Percentiles rank a stretch among this genome's conserved stretches.
Evolutionary conservation across 2,797 vertebrate genomes (phyloP).

Genomic region (Sebastes goodei): DNA sequence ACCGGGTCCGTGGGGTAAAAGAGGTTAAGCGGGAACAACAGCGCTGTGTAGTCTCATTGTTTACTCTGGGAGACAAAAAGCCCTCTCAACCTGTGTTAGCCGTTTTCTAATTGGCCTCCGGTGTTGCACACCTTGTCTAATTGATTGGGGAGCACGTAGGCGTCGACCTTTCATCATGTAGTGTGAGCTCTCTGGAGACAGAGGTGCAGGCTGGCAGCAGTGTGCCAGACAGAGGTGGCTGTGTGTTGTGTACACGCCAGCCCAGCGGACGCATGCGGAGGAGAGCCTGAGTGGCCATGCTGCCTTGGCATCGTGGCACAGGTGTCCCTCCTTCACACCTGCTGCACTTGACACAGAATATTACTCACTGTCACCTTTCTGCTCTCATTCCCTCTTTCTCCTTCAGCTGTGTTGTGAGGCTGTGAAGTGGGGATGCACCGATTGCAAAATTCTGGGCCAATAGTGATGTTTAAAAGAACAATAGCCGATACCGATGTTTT

Average conservation of each 20-base stretch:
- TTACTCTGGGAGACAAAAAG: background rate
- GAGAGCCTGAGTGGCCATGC: background rate
- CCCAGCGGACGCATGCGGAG: background rate
- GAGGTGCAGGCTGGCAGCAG: background rate
- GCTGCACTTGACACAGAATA: background rate
- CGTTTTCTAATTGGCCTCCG: constrained; percentile 12
- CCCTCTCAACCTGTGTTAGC: background rate
- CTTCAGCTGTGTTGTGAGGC: background rate
- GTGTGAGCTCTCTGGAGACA: constrained; percentile 12
- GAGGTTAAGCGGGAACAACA: background rate
- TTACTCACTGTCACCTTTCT: constrained; percentile 17
- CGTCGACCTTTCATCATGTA: background rate
- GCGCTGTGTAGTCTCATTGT: constrained; percentile 9
- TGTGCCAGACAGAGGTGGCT: background rate
- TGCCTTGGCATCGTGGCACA: constrained; percentile 15
- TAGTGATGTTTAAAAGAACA: too few relatives aligned
- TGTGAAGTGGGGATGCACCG: background rate
- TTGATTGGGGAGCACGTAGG: constrained; percentile 16
- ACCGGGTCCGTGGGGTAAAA: too few relatives aligned
- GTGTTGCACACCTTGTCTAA: constrained; percentile 18
- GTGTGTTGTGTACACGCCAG: constrained; percentile 7
- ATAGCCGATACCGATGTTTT: too few relatives aligned
- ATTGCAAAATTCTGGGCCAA: background rate
- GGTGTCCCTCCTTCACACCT: constrained; percentile 35
- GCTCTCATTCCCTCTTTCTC: background rate